Evolutionary conservation across 2,888 invertebrate species (phyloP), one percentile per base, ranked within the genome.

Genomic region (Ophion costatus): DNA sequence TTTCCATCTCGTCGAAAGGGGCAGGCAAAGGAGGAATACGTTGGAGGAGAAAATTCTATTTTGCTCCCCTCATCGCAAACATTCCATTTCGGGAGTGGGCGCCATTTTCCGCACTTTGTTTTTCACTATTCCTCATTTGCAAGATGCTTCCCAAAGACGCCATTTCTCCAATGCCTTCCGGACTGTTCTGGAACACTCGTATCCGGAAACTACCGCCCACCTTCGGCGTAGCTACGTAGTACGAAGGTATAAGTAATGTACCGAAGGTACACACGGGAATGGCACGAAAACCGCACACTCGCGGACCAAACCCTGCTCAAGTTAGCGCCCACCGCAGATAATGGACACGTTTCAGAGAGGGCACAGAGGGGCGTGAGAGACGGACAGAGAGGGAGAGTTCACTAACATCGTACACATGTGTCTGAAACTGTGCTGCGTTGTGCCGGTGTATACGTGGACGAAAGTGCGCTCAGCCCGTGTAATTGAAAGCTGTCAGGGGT

Each of bases 401-500:
- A 77, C 80, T 77, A 80, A 74, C 76, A 81, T 86, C 81, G 83
- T 76, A 75, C 71, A 67, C 38, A 69, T 77, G 74, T 67, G 80
- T 63, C 77, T 57, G 82, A 71, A 79, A 67, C 82, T 81, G 70
- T 70, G 77, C 77, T 76, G 79, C 51, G 75, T 79, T 77, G 51
- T 56, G 73, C 67, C 69, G 63, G 59, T 24, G 71, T 20, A 69
- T 70, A 73, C 70, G 76, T 24, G 75, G 66, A 80, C 79, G 85
- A 86, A 86, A 86, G 86, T 85, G 87, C 85, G 87, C 84, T 86
- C 86, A 82, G 78, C 80, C 87, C 88, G 88, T 89, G 89, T 89
- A 89, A 89, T 89, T 88, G 88, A 89, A 89, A 84, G 86, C 88
- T 87, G 87, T 86, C 86, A 86, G 69, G 84, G 86, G 83, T 73